These are phyloP conservation scores for Bacillus rossius DNA, from an alignment of 1,140 invertebrate genomes.

Conservation along the genomic window DNA sequence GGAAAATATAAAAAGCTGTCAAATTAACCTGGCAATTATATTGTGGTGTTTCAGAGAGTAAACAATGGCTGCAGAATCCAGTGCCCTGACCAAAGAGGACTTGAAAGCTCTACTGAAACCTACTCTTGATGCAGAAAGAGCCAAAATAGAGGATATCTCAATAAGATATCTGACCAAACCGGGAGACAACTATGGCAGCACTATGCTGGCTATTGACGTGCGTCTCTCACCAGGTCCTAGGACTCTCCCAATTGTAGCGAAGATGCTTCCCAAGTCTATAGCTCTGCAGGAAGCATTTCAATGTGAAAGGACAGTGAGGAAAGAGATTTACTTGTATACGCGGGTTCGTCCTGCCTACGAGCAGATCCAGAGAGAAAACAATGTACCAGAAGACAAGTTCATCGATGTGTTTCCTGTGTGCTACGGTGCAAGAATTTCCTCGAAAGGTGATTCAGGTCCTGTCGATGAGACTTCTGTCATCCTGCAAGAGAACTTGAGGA, in stretches of 20 bases:
- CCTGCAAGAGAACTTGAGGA: constrained; percentile 1
- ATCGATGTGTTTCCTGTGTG: constrained; percentile 1
- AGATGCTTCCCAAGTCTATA: not conserved
- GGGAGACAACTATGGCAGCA: constrained; percentile 14
- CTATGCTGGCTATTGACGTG: not conserved
- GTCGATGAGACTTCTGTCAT: constrained; percentile 1
- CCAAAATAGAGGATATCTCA: not conserved
- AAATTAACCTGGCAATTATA: no score
- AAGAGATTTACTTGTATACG: constrained; percentile 10
- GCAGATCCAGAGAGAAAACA: not conserved
- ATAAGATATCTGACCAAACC: not conserved
- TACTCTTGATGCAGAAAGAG: no score
- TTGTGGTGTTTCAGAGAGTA: no score
- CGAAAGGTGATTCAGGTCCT: not conserved
- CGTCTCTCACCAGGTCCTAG: not conserved
- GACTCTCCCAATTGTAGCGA: not conserved
- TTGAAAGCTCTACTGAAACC: no score
- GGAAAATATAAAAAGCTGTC: no score
- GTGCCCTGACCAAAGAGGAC: no score
- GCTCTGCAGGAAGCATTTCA: not conserved
- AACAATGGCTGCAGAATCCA: no score
- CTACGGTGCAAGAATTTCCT: constrained; percentile 4
- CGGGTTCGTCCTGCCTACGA: not conserved
- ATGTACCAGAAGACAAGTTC: not conserved
- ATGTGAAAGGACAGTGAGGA: not conserved